Evolutionary conservation across 2,113 vertebrate species (phyloP), one percentile per base, ranked within the genome.

Genomic region (Mesoclemmys tuberculata): DNA sequence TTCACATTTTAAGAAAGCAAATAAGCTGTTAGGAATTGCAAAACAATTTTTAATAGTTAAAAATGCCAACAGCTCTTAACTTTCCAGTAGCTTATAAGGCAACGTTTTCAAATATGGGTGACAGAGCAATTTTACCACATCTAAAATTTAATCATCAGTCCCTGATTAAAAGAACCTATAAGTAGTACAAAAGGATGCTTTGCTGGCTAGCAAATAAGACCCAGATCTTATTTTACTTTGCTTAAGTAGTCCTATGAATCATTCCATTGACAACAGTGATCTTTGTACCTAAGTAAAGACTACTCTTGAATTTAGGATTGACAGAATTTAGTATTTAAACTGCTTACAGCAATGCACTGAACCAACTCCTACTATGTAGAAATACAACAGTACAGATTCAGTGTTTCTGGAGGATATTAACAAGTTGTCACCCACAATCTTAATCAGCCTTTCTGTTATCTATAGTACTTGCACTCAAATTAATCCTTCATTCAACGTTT

Each of bases 21-120:
- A 71, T 55, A 75, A 93, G 86, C 48, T 91, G 61, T 81, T 55
- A 46, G 29, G 35, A 90, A 87, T 80, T 55, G 81, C 3, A 1
- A 1, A 54, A 56, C 16, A 87, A 64, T 21, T 5, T 48, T 18
- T 85, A 51, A 80, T 8, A 22, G 22, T 2, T 44, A 27, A 75
- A 75, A 75, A 14, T 77, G 74, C 86, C 56, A 55, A 82, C 21
- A 80, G 49, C 38, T 90, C 74, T 58, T 19, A 12, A 3, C 84
- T 90, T 85, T 80, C 80, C 31, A 74, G 0, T 80, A 46, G 78
- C 82, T 94, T 93, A 2, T 97, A 97, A 97, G 93, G 95, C 96
- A 96, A 68, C 82, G 16, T 86, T 80, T 55, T 90, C 90, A 89
- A 84, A 49, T 12, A 64, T 26, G 74, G 10, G 80, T 46, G 78